Conservation (phyloP, 2,797 vertebrate genomes). For the Rhinichthys osculus region DNA sequence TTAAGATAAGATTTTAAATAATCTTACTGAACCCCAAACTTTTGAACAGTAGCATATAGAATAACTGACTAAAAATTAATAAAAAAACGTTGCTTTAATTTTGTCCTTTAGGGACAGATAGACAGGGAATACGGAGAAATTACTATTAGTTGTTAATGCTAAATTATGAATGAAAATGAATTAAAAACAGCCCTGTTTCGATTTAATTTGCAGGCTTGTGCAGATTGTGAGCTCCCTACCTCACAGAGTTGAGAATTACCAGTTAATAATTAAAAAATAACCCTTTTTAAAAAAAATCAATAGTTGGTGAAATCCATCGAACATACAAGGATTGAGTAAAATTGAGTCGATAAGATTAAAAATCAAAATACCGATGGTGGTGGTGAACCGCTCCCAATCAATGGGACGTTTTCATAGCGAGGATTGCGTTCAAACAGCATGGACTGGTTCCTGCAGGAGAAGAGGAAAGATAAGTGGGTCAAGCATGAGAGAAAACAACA, state of each 20-base stretch:
- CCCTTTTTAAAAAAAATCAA: neutral
- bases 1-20: no score
- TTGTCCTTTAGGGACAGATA: neutral
- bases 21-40: neutral
- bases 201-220: constrained; percentile 20
- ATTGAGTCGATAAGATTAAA: constrained; percentile 14
- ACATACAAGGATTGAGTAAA: neutral
- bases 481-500: constrained; percentile 24
- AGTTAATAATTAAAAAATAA: neutral
- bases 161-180: constrained; percentile 12
- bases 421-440: constrained; percentile 93
- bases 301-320: neutral
- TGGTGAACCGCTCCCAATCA: constrained; percentile 94
- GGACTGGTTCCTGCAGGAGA: constrained; percentile 89
- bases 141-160: neutral
- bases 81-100: neutral
- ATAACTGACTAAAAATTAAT: neutral
- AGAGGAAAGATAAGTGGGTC: constrained; percentile 25
- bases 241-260: neutral
- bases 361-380: constrained; percentile 91
- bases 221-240: constrained; percentile 51
- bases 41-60: neutral
- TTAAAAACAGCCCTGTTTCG: constrained; percentile 12
- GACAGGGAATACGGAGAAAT: neutral
- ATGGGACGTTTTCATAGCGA: constrained; percentile 93